Conservation (phyloP, 2,797 vertebrate genomes). For the Anolis apletophallus region DNA sequence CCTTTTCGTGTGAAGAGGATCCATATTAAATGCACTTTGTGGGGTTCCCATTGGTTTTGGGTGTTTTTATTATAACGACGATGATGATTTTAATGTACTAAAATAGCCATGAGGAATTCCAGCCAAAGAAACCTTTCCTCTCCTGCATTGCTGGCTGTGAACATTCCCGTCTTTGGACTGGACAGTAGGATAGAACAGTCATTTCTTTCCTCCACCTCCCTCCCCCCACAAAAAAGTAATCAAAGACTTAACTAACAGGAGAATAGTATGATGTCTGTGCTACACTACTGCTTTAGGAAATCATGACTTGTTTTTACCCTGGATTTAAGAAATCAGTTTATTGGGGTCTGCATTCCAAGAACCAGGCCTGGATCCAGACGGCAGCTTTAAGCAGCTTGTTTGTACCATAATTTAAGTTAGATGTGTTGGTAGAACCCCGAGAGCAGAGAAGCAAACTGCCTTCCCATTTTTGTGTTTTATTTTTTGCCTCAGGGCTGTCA, state of each 20-base stretch:
- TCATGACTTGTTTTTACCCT: slow-evolving; percentile 23
- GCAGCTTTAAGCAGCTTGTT: background rate
- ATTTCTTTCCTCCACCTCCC: no score
- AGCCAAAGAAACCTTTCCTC: slow-evolving; percentile 35
- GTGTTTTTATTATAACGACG: background rate
- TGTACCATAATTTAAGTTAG: background rate
- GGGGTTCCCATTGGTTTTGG: background rate
- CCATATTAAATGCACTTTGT: slow-evolving; percentile 45
- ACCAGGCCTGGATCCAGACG: background rate
- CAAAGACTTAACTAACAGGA: background rate
- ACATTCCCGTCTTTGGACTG: slow-evolving; percentile 32
- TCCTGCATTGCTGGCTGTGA: background rate
- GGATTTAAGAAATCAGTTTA: background rate
- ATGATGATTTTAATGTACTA: background rate
- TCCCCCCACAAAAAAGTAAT: background rate
- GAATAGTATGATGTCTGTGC: background rate
- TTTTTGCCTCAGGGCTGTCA: background rate
- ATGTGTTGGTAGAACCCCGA: background rate
- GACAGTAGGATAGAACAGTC: background rate
- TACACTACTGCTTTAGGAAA: background rate
- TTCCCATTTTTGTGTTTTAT: background rate
- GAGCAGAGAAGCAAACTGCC: background rate
- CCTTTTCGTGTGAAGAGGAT: slow-evolving; percentile 29
- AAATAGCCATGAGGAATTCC: slow-evolving; percentile 45
- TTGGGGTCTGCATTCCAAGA: background rate